Base-by-base conservation (phyloP, 2,797 vertebrate species). In the Cephalopachus bancanus region DNA sequence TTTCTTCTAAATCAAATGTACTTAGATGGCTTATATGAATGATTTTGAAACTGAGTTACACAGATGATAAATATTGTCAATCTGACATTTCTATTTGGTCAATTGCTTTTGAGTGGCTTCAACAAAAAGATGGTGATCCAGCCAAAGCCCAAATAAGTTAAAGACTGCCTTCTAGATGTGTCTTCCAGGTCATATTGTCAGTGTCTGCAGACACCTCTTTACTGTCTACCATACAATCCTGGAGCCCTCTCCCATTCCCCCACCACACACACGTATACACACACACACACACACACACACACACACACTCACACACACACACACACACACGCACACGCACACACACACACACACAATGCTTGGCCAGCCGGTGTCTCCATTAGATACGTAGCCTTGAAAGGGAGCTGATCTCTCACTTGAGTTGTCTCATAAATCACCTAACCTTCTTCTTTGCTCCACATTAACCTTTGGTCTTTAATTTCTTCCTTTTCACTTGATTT, bases 401-500 rank as follows among this genome's bases (percentile, higher is more conserved):
- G 64, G 83, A 96, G 83, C 62, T 86, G 83, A 74, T 94, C 83
- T 93, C 88, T 91, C 83, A 30, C 24, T 59, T 75, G 49, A 90
- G 57, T 37, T 64, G 79, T 80, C 90, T 83, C 81, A 65, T 92
- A 93, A 96, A 91, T 97, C 91, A 97, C 44, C 86, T 80, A 93
- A 62, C 64, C 94, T 83, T 89, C 71, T 44, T 96, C 64, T 95
- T 76, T 92, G 28, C 37, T 93, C 57, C 67, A 85, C 30, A 65
- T 95, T 95, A 96, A 97, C 97, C 83, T 94, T 57, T 69, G 75
- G 72, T 95, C 81, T 95, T 96, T 97, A 94, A 84, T 93, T 85
- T 89, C 76, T 96, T 94, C 83, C 64, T 89, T 91, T 96, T 75
- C 94, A 96, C 71, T 96, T 91, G 85, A 78, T 97, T 98, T 97